Evolutionary conservation across 2,113 vertebrate genomes (phyloP), one percentile per base, ranked within the genome.

Genomic region (Halcyon senegalensis): DNA sequence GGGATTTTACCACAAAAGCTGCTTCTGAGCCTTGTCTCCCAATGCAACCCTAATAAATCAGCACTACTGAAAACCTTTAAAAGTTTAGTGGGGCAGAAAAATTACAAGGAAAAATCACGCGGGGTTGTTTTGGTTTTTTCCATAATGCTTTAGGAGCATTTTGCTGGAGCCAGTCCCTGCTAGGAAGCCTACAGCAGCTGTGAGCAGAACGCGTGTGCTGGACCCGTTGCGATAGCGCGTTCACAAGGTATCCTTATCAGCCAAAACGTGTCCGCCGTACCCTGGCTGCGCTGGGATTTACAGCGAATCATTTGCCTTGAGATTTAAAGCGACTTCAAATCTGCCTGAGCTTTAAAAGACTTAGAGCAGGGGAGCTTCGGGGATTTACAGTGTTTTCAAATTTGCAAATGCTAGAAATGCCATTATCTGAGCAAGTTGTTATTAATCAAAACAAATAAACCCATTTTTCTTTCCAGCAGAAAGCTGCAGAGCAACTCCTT

Each of bases 21-120:
- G 66, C 48, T 96, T 91, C 66, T 37, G 62, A 94, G 88, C 19
- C 55, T 76, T 84, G 21, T 51, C 73, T 96, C 84, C 95, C 56
- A 69, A 83, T 97, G 89, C 79, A 59, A 82, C 93, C 78, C 80
- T 70, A 67, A 95, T 85, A 96, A 97, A 97, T 98, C 97, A 94
- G 80, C 31, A 5, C 75, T 23, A 62, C 68, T 94, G 97, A 92
- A 92, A 97, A 85, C 84, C 82, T 73, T 82, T 69, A 93, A 75
- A 93, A 77, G 84, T 94, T 95, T 94, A 90, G 87, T 37, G 86
- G 84, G 82, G 78, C 81, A 88, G 88, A 50, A 84, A 94, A 90
- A 91, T 75, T 43, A 60, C 84, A 51, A 73, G 37, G 72, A 75
- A 86, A 96, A 96, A 95, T 95, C 25, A 91, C 67, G 73, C 4